Evolutionary conservation across 2,113 vertebrate species (phyloP).

Genomic region (Odobenus rosmarus): DNA sequence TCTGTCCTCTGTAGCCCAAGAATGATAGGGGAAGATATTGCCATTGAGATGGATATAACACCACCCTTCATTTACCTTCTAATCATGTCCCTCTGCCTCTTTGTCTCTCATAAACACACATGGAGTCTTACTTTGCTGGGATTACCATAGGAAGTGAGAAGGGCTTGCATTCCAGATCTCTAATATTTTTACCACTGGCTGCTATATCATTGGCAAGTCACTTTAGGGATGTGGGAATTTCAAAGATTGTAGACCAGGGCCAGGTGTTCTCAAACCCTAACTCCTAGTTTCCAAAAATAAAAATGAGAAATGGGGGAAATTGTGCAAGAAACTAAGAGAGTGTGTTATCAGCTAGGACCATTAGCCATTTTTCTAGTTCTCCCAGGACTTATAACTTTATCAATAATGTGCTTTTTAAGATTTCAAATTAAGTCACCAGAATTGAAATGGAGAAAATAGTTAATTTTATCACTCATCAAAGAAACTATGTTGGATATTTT

Average conservation of each 20-base stretch:
- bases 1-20: not conserved
- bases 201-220: not conserved
- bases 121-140: not conserved
- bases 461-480: constrained; percentile 39
- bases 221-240: not conserved
- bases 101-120: not conserved
- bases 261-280: not conserved
- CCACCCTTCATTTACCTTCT: not conserved
- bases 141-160: constrained; percentile 24
- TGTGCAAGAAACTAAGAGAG: not conserved
- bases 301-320: not conserved
- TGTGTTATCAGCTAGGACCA: not conserved
- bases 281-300: not conserved
- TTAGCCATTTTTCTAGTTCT: constrained; percentile 37
- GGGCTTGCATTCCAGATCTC: constrained; percentile 11
- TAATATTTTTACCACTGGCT: not conserved
- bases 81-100: not conserved
- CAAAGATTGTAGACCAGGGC: not conserved
- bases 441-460: constrained; percentile 40
- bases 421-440: constrained; percentile 53
- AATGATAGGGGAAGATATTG: not conserved
- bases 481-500: not conserved
- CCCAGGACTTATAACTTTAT: not conserved
- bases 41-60: not conserved
- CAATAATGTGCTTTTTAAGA: constrained; percentile 3